Base-by-base conservation (phyloP, 64 coral and sea anemone genomes). In the Pocillopora damicornis region DNA sequence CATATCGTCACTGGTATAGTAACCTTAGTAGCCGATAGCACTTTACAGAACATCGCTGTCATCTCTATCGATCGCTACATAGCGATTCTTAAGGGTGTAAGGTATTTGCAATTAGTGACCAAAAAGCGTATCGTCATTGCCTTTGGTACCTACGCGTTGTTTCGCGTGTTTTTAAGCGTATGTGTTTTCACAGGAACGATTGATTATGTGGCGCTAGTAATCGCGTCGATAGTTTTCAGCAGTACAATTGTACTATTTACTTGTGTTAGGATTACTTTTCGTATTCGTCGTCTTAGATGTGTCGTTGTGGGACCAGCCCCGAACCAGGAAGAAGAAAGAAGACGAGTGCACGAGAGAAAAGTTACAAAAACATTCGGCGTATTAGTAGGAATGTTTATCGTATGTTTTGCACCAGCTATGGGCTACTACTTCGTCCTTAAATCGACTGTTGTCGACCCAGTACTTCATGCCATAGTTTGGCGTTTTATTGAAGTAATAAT, bases 1-100 rank as follows among this genome's bases (percentile, higher is more conserved):
- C 37, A 85, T 22, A 85, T 85, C 81, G 81, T 85, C 30, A 57
- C 81, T 13, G 81, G 81, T 22, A 85, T 85, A 11, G 36, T 85
- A 0, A 85, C 81, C 16, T 26, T 85, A 16, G 81, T 85, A 15
- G 81, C 64, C 4, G 81, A 85, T 38, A 85, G 81, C 15, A 85
- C 61, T 23, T 65, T 85, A 37, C 81, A 85, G 56, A 85, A 85
- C 42, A 85, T 85, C 26, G 81, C 81, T 12, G 81, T 85, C 9
- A 85, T 85, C 11, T 85, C 37, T 25, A 85, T 85, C 10, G 81
- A 85, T 57, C 81, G 81, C 16, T 85, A 85, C 42, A 85, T 85
- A 56, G 81, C 81, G 20, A 85, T 85, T 42, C 38, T 85, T n/a
- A 63, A 85, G 63, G 58, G 81, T n/a, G 65, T 17, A 6, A 71